Evolutionary conservation across 2,113 vertebrate species (phyloP).

Genomic region (Platichthys flesus): DNA sequence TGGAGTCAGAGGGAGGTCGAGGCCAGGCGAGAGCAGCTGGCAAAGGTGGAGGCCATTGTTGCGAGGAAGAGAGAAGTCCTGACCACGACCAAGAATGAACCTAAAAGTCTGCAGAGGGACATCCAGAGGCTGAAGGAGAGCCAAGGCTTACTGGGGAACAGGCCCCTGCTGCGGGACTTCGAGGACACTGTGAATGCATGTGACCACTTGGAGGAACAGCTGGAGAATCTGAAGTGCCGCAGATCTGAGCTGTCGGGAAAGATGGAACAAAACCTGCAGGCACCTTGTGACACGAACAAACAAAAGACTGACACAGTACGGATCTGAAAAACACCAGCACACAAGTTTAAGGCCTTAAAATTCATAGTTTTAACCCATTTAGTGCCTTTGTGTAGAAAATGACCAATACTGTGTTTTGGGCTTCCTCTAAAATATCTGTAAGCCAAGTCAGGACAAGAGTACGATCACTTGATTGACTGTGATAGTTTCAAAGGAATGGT

Average conservation of each 20-base stretch:
- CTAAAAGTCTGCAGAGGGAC: slow-evolving; percentile 73
- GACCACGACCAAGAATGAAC: slow-evolving; percentile 76
- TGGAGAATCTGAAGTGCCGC: slow-evolving; percentile 77
- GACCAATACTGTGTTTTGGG: no score
- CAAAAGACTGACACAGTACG: background rate
- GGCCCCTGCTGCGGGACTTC: slow-evolving; percentile 81
- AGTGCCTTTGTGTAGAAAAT: no score
- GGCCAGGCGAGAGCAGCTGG: slow-evolving; percentile 69
- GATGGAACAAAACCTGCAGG: slow-evolving; percentile 72
- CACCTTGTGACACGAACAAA: background rate
- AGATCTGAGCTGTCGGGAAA: slow-evolving; percentile 68
- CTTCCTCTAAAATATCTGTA: no score
- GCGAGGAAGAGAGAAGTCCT: slow-evolving; percentile 76
- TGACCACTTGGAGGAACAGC: slow-evolving; percentile 52
- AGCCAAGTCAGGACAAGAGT: no score
- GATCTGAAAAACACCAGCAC: background rate
- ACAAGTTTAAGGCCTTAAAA: background rate
- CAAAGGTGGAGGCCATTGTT: slow-evolving; percentile 65
- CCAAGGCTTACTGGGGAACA: slow-evolving; percentile 84
- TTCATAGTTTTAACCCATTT: background rate
- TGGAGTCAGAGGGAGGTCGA: slow-evolving; percentile 80
- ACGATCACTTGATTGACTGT: no score
- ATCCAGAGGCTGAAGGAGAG: slow-evolving; percentile 78
- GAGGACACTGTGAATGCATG: slow-evolving; percentile 79
- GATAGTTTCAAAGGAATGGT: no score